phyloP scores from a whole-genome alignment of 2,797 vertebrate genomes.

The Onychomys torridus region DNA sequence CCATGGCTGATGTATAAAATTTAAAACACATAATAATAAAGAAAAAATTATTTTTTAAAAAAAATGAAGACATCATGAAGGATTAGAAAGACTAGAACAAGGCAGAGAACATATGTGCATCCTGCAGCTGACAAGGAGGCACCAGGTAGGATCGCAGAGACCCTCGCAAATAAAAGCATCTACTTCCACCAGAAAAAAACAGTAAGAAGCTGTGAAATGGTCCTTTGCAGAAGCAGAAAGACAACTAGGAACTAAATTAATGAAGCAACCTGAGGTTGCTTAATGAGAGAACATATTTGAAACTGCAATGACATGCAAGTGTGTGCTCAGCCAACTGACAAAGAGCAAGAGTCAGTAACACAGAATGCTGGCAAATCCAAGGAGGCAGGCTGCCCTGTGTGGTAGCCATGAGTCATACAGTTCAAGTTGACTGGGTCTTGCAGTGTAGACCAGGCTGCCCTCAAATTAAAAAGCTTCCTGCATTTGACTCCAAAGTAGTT shows the following conservation, averaged over 20 bases:
- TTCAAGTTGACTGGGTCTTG: neutral
- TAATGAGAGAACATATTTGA: neutral
- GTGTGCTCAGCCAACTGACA: neutral
- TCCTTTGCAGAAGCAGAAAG: neutral
- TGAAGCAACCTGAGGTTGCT: neutral
- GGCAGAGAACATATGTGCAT: neutral
- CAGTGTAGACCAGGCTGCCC: neutral
- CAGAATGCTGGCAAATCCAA: neutral
- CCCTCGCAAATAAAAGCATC: neutral
- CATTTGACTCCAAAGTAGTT: neutral
- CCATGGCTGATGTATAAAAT: too few relatives aligned
- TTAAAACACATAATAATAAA: too few relatives aligned
- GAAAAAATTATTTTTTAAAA: too few relatives aligned
- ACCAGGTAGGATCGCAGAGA: neutral
- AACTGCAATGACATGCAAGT: neutral
- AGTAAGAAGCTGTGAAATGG: neutral
- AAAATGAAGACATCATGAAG: neutral
- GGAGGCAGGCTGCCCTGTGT: accelerated
- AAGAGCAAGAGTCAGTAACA: neutral
- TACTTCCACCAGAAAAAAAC: neutral
- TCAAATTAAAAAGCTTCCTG: neutral
- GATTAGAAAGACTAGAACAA: neutral
- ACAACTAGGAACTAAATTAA: neutral
- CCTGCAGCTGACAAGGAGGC: neutral
- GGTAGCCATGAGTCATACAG: neutral